Evolutionary conservation across 2,888 invertebrate species (phyloP).

Genomic region (Ochropleura plecta): DNA sequence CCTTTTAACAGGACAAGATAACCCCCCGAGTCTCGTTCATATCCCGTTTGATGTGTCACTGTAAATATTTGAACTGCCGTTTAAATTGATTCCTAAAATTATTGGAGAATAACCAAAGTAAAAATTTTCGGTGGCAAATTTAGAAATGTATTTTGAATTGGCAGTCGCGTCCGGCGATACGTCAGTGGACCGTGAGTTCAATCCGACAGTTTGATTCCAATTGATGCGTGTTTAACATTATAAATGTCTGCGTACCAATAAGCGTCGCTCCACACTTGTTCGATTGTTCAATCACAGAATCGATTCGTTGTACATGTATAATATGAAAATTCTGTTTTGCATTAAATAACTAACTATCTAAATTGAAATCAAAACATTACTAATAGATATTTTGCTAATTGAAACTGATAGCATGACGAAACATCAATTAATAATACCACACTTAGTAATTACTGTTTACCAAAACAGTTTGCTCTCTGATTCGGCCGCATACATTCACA

Average conservation of each 20-base stretch:
- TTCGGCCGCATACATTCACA: background rate
- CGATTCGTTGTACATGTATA: background rate
- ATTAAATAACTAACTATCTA: background rate
- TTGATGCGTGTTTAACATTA: slow-evolving; percentile 69
- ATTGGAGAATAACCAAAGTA: background rate
- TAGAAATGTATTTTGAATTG: slow-evolving; percentile 53
- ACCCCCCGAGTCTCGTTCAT: background rate
- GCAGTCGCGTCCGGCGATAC: slow-evolving; percentile 51
- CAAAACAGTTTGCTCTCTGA: slow-evolving; percentile 9
- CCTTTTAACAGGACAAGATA: background rate
- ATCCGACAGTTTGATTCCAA: slow-evolving; percentile 68
- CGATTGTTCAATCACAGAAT: background rate
- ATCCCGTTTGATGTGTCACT: slow-evolving; percentile 29
- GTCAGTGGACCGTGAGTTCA: slow-evolving; percentile 41
- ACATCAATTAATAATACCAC: background rate
- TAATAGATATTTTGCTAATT: background rate
- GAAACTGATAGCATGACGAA: background rate
- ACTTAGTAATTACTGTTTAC: background rate
- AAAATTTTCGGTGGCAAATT: slow-evolving; percentile 7
- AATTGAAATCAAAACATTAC: slow-evolving; percentile 2
- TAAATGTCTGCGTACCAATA: slow-evolving; percentile 63
- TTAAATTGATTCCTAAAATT: slow-evolving; percentile 21
- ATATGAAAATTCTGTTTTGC: no score
- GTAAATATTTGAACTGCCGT: slow-evolving; percentile 12
- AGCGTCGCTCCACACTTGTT: slow-evolving; percentile 54